Percentiles rank a stretch among this genome's conserved stretches.
These are phyloP conservation scores for Octodon degus DNA, from an alignment of 2,113 vertebrate genomes.

Conservation along the genomic window DNA sequence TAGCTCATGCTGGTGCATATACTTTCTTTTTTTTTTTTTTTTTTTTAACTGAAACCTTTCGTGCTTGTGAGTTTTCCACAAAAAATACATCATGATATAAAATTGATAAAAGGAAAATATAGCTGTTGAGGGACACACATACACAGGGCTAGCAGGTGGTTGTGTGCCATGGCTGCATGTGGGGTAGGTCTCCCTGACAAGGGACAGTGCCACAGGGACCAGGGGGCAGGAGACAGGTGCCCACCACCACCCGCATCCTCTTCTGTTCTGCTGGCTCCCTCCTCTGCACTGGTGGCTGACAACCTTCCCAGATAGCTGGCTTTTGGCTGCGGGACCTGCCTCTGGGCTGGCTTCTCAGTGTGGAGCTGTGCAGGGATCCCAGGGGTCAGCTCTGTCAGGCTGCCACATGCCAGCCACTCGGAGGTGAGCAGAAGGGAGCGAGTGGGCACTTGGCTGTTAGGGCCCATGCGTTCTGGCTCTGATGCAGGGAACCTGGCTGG, in stretches of 20 bases:
- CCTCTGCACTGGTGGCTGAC: rapidly evolving
- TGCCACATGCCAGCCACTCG: background rate
- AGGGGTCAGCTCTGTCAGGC: background rate
- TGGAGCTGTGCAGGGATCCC: background rate
- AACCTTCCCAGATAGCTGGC: background rate
- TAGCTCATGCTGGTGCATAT: background rate
- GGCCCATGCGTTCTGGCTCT: conserved; percentile 43
- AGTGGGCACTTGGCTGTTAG: conserved; percentile 26
- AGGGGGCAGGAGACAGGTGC: background rate
- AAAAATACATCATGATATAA: background rate
- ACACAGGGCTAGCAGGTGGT: rapidly evolving
- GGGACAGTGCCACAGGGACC: background rate
- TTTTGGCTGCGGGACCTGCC: background rate
- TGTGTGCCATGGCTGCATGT: rapidly evolving
- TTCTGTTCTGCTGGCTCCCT: rapidly evolving
- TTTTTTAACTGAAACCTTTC: background rate
- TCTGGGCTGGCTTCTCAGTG: background rate
- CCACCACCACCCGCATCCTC: background rate
- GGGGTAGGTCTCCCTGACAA: background rate
- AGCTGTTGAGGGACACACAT: background rate
- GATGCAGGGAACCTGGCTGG: conserved; percentile 62
- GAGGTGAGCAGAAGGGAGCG: conserved; percentile 60
- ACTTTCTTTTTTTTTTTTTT: background rate
- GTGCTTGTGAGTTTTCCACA: background rate
- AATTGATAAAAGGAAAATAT: background rate